These are phyloP conservation scores for Sphenopsis melanotis DNA, from an alignment of 2,797 vertebrate genomes.

Conservation along the genomic window DNA sequence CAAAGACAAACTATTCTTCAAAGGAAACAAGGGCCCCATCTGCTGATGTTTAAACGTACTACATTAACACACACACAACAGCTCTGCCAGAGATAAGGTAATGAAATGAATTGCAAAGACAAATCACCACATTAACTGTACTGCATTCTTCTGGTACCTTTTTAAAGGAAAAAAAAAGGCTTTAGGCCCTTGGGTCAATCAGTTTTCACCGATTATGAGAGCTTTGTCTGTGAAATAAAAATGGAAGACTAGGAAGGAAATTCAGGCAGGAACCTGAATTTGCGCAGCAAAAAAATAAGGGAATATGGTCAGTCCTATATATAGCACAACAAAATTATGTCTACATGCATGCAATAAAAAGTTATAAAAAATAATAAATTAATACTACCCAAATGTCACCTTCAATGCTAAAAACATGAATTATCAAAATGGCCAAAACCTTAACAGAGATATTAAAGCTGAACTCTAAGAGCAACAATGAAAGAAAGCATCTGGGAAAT, in stretches of 20 bases:
- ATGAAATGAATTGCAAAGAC: constrained; percentile 11
- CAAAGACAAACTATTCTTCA: constrained; percentile 71
- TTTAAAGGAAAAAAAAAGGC: not conserved
- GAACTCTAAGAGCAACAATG: constrained; percentile 29
- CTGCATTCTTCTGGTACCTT: not conserved
- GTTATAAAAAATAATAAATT: not conserved
- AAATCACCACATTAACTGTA: constrained; percentile 10
- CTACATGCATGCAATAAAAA: not conserved
- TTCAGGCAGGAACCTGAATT: not conserved
- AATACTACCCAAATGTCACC: constrained; percentile 41
- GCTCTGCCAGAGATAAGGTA: not conserved
- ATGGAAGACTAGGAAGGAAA: not conserved
- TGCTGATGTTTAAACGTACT: constrained; percentile 80
- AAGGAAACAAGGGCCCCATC: constrained; percentile 84
- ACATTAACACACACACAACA: constrained; percentile 64
- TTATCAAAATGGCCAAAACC: constrained; percentile 45
- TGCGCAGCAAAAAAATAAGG: not conserved
- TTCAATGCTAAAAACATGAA: constrained; percentile 58
- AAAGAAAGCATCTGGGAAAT: constrained; percentile 65
- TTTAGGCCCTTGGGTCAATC: not conserved
- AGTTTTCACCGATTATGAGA: not conserved
- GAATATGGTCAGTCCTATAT: not conserved
- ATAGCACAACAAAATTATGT: not conserved
- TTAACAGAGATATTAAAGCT: constrained; percentile 52
- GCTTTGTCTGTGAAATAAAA: not conserved